Evolutionary conservation across 1,140 invertebrate genomes (phyloP).

Genomic region (Drosophila erecta): DNA sequence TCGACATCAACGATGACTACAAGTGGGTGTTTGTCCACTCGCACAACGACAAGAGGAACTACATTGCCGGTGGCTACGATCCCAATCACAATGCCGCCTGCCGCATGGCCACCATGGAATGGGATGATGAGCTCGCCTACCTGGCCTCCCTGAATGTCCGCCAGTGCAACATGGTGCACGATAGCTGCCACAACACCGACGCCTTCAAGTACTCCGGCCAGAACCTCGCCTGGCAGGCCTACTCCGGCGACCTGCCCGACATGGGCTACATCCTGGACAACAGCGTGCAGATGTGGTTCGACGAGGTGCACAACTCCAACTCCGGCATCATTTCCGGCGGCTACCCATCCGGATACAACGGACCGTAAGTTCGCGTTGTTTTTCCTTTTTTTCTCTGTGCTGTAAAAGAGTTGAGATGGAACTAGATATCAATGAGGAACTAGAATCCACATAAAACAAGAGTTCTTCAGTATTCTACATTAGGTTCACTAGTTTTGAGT

Average conservation of each 20-base stretch:
- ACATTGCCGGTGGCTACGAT: conserved; percentile 56
- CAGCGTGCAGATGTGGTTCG: conserved; percentile 56
- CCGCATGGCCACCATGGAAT: conserved; percentile 71
- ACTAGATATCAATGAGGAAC: no score
- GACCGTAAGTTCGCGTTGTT: conserved; percentile 37
- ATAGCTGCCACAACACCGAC: conserved; percentile 67
- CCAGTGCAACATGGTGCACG: conserved; percentile 63
- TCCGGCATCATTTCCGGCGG: conserved; percentile 37
- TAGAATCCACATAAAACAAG: no score
- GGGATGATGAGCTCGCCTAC: conserved; percentile 68
- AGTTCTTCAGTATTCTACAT: neutral
- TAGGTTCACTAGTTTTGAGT: no score
- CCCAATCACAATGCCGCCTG: conserved; percentile 52
- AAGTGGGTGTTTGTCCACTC: conserved; percentile 43
- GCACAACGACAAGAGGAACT: conserved; percentile 63
- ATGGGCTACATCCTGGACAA: conserved; percentile 34
- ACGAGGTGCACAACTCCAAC: conserved; percentile 49
- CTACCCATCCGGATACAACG: conserved; percentile 40
- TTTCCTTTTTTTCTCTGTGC: neutral
- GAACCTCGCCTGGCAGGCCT: conserved; percentile 64
- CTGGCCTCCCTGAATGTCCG: conserved; percentile 62
- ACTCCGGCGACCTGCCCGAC: conserved; percentile 20
- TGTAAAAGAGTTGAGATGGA: no score
- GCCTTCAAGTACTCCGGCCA: conserved; percentile 66
- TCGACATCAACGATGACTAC: conserved; percentile 46